phyloP scores from a whole-genome alignment of 2,113 vertebrate genomes.

The Taxidea taxus region DNA sequence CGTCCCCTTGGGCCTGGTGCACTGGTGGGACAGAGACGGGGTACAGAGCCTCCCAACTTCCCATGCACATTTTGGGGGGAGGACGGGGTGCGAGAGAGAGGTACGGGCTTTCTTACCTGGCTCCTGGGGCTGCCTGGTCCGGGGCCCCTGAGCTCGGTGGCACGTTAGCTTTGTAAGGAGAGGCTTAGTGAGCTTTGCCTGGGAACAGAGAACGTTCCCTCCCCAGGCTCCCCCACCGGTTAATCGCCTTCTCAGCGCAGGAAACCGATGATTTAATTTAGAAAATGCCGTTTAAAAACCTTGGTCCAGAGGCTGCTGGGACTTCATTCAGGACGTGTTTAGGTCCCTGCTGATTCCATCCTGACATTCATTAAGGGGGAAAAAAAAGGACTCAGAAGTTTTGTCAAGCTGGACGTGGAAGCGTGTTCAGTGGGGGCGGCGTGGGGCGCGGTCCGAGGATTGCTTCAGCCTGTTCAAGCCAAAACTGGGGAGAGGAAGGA shows the following conservation, averaged over 20 bases:
- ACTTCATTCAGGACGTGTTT: slow-evolving; percentile 2
- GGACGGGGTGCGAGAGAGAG: not conserved
- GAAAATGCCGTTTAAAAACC: slow-evolving; percentile 36
- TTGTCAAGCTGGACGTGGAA: slow-evolving; percentile 11
- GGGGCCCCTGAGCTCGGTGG: not conserved
- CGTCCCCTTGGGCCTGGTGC: not conserved
- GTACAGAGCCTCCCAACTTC: not conserved
- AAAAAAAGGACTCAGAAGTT: not conserved
- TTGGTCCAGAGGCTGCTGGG: not conserved
- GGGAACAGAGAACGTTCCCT: not conserved
- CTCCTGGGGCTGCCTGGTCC: not conserved
- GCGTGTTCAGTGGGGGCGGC: fast-evolving
- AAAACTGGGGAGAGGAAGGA: not conserved
- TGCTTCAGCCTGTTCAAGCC: not conserved
- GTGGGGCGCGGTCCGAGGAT: not conserved
- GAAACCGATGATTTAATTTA: slow-evolving; percentile 36
- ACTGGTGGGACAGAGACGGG: not conserved
- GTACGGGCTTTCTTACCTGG: not conserved
- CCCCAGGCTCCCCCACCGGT: not conserved
- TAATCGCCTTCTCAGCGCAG: not conserved
- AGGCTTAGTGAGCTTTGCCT: not conserved
- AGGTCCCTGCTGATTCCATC: not conserved
- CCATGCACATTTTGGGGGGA: not conserved
- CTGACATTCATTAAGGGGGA: not conserved
- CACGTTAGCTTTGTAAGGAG: not conserved